Conservation (phyloP, 2,797 vertebrate genomes). For the Steatocranus sp. region DNA sequence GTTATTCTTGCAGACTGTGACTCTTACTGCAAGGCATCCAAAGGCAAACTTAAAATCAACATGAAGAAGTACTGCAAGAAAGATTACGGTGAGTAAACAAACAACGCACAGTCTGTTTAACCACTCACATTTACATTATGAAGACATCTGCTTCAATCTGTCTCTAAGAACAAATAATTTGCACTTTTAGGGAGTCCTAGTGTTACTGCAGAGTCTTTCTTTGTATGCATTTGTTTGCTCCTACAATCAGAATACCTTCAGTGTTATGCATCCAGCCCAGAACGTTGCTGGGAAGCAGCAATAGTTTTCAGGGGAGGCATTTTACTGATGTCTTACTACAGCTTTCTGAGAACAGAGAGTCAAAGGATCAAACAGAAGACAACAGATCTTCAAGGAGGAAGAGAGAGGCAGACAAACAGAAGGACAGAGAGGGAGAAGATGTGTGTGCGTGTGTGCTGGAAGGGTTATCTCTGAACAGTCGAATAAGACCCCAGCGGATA, state of each 20-base stretch:
- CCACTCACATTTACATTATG: not conserved
- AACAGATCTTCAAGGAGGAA: conserved; percentile 52
- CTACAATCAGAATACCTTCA: not conserved
- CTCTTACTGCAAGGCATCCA: conserved; percentile 97
- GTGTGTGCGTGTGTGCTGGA: not conserved
- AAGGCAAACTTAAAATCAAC: conserved; percentile 98
- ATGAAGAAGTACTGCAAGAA: conserved; percentile 99
- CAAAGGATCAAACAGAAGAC: conserved; percentile 63
- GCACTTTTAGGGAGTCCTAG: not conserved
- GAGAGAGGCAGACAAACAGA: conserved; percentile 25
- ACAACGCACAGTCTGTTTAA: not conserved
- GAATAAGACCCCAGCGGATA: conserved; percentile 77
- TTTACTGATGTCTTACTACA: conserved; percentile 65
- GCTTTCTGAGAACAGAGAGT: conserved; percentile 50
- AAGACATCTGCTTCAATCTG: not conserved
- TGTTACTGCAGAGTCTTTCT: not conserved
- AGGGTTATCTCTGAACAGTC: conserved; percentile 56
- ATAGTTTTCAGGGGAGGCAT: conserved; percentile 17
- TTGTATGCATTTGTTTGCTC: not conserved
- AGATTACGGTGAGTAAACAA: conserved; percentile 88
- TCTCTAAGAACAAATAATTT: not conserved
- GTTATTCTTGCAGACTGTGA: conserved; percentile 79
- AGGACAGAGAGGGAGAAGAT: not conserved
- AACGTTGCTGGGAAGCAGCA: not conserved
- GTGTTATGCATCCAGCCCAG: not conserved